Percentiles rank a stretch among this genome's conserved stretches.
Evolutionary conservation across 2,113 vertebrate species (phyloP).

Genomic region (Heliornis fulica): DNA sequence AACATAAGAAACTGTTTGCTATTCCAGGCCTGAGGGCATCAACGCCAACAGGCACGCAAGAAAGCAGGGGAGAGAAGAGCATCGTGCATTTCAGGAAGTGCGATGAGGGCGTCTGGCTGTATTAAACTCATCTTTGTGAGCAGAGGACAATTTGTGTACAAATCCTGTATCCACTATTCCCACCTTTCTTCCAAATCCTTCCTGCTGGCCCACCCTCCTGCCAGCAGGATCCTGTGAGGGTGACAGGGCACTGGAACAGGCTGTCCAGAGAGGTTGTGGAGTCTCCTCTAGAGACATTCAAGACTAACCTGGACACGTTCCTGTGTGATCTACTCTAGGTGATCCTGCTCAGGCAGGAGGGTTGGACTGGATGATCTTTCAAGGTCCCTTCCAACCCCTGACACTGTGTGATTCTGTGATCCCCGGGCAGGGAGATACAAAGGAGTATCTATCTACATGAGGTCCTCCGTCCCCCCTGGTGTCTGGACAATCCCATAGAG

Average conservation of each 20-base stretch:
- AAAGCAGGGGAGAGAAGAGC: not conserved
- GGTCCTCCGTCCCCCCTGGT: not conserved
- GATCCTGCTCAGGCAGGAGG: too few relatives aligned
- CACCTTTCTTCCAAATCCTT: not conserved
- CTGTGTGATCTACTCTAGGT: too few relatives aligned
- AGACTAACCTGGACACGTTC: too few relatives aligned
- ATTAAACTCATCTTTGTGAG: not conserved
- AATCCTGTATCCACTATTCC: not conserved
- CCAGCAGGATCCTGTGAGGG: too few relatives aligned
- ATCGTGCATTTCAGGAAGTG: not conserved
- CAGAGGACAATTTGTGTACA: not conserved
- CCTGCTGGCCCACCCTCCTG: not conserved
- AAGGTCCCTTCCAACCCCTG: too few relatives aligned
- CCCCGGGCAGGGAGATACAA: not conserved
- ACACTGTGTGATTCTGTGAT: too few relatives aligned
- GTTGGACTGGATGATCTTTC: too few relatives aligned
- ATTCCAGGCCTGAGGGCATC: not conserved
- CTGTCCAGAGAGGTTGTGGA: too few relatives aligned
- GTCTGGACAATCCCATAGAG: not conserved
- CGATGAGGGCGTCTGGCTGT: not conserved
- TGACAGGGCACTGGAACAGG: too few relatives aligned
- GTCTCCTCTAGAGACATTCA: too few relatives aligned
- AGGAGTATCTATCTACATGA: not conserved
- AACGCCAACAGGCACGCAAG: not conserved
- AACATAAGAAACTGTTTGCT: not conserved